These are phyloP conservation scores for Schlechtendalia chinensis DNA, from an alignment of 1,140 invertebrate species.

Conservation along the genomic window DNA sequence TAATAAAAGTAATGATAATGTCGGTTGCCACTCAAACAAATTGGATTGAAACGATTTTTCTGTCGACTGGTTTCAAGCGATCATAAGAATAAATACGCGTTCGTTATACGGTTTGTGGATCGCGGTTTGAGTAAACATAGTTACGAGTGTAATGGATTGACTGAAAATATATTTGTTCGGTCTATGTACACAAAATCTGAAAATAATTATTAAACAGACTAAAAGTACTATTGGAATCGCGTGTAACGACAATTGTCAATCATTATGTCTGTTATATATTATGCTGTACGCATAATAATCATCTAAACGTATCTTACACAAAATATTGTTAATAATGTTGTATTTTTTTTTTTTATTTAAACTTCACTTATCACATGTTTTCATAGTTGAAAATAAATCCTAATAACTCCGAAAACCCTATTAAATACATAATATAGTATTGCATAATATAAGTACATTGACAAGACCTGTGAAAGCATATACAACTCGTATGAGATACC, in stretches of 20 bases:
- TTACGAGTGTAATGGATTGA: not conserved
- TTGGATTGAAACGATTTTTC: slow-evolving; percentile 6
- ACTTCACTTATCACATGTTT: too few relatives aligned
- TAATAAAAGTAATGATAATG: not conserved
- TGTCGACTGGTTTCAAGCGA: not conserved
- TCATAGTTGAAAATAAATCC: too few relatives aligned
- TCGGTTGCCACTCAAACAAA: slow-evolving; percentile 16
- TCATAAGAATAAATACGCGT: not conserved
- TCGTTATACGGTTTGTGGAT: not conserved
- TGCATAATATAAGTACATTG: too few relatives aligned
- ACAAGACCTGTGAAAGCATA: too few relatives aligned
- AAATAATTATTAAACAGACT: not conserved
- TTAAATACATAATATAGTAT: too few relatives aligned
- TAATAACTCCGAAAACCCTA: too few relatives aligned
- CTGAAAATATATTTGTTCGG: not conserved
- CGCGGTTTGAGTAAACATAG: not conserved
- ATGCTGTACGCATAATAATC: not conserved
- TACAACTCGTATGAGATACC: too few relatives aligned
- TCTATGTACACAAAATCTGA: not conserved
- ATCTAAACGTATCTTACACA: too few relatives aligned
- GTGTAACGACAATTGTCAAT: too few relatives aligned
- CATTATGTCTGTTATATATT: not conserved
- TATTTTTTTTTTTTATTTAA: too few relatives aligned
- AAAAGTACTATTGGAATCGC: not conserved
- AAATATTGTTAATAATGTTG: too few relatives aligned